A percentile compares a stretch with the other conserved stretches of the same genome.
Conservation (phyloP, 2,797 vertebrate species). For the Bovichtus variegatus region DNA sequence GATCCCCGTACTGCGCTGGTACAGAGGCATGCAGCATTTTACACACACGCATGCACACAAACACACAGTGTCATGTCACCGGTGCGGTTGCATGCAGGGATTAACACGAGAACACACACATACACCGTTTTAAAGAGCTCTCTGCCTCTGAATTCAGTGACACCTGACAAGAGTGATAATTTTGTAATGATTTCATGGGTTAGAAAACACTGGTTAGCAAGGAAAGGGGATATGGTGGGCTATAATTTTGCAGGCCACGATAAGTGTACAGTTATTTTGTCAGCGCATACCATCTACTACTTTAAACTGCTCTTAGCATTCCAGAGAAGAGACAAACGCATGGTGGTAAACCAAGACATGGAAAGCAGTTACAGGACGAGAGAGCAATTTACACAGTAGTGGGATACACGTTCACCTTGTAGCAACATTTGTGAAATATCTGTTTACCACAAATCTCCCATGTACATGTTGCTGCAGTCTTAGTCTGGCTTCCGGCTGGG, state of each 20-base stretch:
- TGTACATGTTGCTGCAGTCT: not conserved
- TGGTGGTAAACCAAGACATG: conserved; percentile 1
- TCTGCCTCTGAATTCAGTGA: not conserved
- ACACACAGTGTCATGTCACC: conserved; percentile 49
- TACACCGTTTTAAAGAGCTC: not conserved
- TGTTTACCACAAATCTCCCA: not conserved
- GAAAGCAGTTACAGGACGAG: not conserved
- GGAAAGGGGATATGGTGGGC: conserved; percentile 25
- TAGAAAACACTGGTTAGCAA: conserved; percentile 26
- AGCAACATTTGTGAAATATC: not conserved
- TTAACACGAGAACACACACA: conserved; percentile 25
- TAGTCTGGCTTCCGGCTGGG: not conserved
- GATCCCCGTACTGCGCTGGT: conserved; percentile 37
- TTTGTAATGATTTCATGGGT: conserved; percentile 25
- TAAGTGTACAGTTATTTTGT: conserved; percentile 40
- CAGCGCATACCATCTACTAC: conserved; percentile 8
- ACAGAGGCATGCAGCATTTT: conserved; percentile 42
- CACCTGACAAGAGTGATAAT: conserved; percentile 10
- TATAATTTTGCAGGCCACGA: conserved; percentile 51
- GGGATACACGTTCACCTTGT: not conserved
- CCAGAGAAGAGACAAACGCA: conserved; percentile 22
- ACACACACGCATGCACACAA: conserved; percentile 63
- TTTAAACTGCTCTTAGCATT: conserved; percentile 51
- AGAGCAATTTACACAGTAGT: not conserved
- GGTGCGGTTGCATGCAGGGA: conserved; percentile 15